A percentile compares a stretch with the other conserved stretches of the same genome.
Evolutionary conservation across 1,140 invertebrate species (phyloP).

Genomic region (Bombyx mandarina): DNA sequence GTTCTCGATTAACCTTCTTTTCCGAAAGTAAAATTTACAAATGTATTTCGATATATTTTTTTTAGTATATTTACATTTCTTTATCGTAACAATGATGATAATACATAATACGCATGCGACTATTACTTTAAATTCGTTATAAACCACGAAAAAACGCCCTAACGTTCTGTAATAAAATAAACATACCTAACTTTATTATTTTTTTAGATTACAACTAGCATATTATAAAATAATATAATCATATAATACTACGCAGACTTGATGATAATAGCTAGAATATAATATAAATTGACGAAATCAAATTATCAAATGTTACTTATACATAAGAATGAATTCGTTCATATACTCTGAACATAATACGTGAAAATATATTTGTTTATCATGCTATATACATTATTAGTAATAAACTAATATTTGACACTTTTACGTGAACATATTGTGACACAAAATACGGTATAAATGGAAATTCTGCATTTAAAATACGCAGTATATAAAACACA

Average conservation of each 20-base stretch:
- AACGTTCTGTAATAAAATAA: conserved; percentile 24
- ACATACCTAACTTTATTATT: conserved; percentile 20
- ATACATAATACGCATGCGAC: too few species aligned
- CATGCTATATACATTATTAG: conserved; percentile 62
- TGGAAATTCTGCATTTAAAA: background rate
- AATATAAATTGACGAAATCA: conserved; percentile 56
- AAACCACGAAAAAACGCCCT: background rate
- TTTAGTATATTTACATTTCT: too few species aligned
- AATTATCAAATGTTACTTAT: conserved; percentile 32
- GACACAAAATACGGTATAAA: background rate
- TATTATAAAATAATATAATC: conserved; percentile 42
- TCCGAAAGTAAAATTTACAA: too few species aligned
- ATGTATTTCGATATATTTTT: too few species aligned
- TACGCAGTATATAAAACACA: too few species aligned
- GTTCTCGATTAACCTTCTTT: too few species aligned
- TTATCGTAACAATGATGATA: too few species aligned
- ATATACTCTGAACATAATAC: conserved; percentile 27
- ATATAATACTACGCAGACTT: conserved; percentile 53
- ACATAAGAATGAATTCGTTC: conserved; percentile 27
- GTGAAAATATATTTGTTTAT: conserved; percentile 41
- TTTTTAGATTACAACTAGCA: conserved; percentile 41
- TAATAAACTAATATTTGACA: conserved; percentile 63
- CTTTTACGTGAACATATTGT: conserved; percentile 32
- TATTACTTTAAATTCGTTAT: too few species aligned
- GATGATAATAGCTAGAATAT: conserved; percentile 35